Base-by-base conservation (phyloP, 1,140 invertebrate species). In the Drosophila equinoxialis region DNA sequence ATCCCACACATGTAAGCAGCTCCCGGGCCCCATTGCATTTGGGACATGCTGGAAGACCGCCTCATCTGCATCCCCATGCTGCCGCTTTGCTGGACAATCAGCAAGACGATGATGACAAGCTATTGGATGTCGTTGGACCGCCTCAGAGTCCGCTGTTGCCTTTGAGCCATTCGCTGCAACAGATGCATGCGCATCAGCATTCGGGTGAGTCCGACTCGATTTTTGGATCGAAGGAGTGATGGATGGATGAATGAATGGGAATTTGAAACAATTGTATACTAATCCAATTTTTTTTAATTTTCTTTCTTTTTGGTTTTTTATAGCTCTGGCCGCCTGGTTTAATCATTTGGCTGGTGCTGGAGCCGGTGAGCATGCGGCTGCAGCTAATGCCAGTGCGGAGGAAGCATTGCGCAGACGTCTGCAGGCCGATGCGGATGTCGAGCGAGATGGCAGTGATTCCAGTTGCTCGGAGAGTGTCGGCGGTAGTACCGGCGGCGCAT, bases 61-160 rank as follows among this genome's bases (percentile, higher is more conserved):
- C 90, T 0, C 90, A 91, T 65, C 55, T 85, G 75, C 90, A 91
- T 74, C 77, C 90, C 91, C 92, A 79, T 81, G 93, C 68, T 65
- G 92, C 71, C 67, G 92, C 92, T 65, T 84, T 81, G 78, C 91
- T 94, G 65, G 90, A 91, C 42, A 81, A 91, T 63, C 94, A 94
- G 55, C 92, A 95, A 92, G 95, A 96, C 79, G 95, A 96, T 81
- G 97, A 98, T 39, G 97, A 98, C 89, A 96, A 97, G 81, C 95
- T 97, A 30, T 93, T 98, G 76, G 97, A 98, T 91, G 97, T 98
- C 1, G 97, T 97, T 0, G 97, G 97, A 0, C 97, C 97, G 20
- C 93, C 93, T 14, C 95, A 96, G 74, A 96, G 95, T 79, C 96
- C 96, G 0, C 94, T 95, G 33, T 94, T 95, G 10, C 94, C 94